Evolutionary conservation across 2,113 vertebrate genomes (phyloP).

Genomic region (Girardinichthys multiradiatus): DNA sequence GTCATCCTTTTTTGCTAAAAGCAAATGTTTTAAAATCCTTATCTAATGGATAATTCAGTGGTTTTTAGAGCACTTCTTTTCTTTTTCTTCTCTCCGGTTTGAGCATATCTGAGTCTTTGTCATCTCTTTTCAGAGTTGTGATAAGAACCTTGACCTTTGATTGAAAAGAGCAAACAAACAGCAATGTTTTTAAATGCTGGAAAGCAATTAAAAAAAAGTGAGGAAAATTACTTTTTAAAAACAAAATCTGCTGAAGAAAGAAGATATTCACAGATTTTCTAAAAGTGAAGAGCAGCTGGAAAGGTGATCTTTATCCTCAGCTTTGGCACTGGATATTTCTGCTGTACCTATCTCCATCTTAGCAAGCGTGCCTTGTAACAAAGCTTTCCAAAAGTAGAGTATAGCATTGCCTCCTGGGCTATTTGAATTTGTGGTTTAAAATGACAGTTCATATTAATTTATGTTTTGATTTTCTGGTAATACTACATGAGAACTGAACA

Average conservation of each 20-base stretch:
- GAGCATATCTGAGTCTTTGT: constrained; percentile 4
- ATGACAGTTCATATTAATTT: too few species aligned
- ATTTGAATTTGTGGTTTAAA: too few species aligned
- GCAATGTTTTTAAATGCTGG: constrained; percentile 12
- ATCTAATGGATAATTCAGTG: constrained; percentile 15
- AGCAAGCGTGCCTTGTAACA: not conserved
- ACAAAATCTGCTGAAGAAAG: constrained; percentile 24
- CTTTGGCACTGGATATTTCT: constrained; percentile 35
- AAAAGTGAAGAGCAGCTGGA: constrained; percentile 18
- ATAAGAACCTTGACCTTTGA: constrained; percentile 21
- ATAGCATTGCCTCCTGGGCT: not conserved
- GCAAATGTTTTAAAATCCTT: constrained; percentile 13
- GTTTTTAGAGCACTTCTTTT: constrained; percentile 17
- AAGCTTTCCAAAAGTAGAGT: not conserved
- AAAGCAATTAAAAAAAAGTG: constrained; percentile 33
- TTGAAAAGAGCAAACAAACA: constrained; percentile 13
- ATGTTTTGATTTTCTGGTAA: too few species aligned
- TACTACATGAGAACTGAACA: too few species aligned
- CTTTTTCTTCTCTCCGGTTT: not conserved
- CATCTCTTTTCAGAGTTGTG: constrained; percentile 27
- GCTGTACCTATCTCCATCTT: not conserved
- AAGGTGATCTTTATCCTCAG: constrained; percentile 1
- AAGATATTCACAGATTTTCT: constrained; percentile 4
- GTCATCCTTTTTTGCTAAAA: constrained; percentile 19
- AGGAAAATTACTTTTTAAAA: constrained; percentile 14